A percentile compares a stretch with the other conserved stretches of the same genome.
These are phyloP conservation scores for Sclerurus mexicanus DNA, from an alignment of 2,113 vertebrate genomes.

Conservation along the genomic window DNA sequence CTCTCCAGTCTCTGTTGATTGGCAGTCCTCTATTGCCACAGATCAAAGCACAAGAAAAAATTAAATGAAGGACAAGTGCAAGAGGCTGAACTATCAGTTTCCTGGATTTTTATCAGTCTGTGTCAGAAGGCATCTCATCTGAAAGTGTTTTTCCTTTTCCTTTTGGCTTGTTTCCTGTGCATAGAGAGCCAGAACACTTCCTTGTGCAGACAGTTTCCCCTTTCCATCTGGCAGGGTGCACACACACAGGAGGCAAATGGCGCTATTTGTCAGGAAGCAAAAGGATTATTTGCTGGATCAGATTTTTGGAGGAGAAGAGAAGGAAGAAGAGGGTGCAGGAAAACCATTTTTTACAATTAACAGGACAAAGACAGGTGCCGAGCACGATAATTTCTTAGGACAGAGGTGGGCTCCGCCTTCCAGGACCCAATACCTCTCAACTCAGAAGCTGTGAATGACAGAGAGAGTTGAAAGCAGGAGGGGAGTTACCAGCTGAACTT, in stretches of 20 bases:
- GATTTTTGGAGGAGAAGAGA: background rate
- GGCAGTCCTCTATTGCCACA: background rate
- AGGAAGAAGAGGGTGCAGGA: background rate
- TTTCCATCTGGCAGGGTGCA: slow-evolving; percentile 44
- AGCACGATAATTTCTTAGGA: background rate
- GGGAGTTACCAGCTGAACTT: background rate
- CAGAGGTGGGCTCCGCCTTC: background rate
- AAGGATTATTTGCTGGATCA: slow-evolving; percentile 20
- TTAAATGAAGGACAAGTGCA: background rate
- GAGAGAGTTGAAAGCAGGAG: background rate
- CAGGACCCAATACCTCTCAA: background rate
- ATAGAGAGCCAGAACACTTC: background rate
- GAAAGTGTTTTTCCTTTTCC: slow-evolving; percentile 16
- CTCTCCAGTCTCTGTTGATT: background rate
- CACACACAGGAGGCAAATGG: slow-evolving; percentile 34
- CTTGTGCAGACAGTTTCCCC: slow-evolving; percentile 17
- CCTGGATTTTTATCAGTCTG: background rate
- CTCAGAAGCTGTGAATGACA: background rate
- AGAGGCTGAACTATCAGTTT: background rate
- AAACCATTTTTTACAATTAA: background rate
- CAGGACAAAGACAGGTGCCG: background rate
- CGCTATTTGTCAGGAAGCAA: slow-evolving; percentile 35
- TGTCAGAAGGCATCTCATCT: background rate
- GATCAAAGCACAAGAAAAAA: background rate
- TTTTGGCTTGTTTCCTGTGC: background rate